These are phyloP conservation scores for Colletes latitarsis DNA, from an alignment of 1,140 invertebrate genomes.

Conservation along the genomic window DNA sequence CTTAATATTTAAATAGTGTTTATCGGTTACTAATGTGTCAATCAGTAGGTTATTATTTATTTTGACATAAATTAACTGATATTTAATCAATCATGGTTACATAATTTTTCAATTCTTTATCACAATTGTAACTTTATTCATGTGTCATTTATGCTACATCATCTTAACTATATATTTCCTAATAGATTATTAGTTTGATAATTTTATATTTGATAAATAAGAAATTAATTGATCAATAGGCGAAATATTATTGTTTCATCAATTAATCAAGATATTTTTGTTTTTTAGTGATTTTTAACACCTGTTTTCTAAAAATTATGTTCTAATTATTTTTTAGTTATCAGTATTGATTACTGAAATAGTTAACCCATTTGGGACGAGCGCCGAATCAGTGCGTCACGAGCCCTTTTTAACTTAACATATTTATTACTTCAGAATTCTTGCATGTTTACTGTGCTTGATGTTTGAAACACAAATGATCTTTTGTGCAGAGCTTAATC, in stretches of 20 bases:
- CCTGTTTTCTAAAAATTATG: not conserved
- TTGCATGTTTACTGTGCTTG: too few relatives aligned
- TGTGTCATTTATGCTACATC: not conserved
- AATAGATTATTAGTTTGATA: not conserved
- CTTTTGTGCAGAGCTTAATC: too few relatives aligned
- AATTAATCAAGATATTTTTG: not conserved
- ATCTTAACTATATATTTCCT: not conserved
- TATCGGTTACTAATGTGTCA: not conserved
- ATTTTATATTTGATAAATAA: conserved; percentile 1
- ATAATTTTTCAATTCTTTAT: not conserved
- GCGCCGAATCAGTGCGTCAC: too few relatives aligned
- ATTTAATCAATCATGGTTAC: not conserved
- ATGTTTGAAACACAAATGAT: too few relatives aligned
- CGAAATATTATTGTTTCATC: not conserved
- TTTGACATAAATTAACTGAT: not conserved
- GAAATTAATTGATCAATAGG: not conserved
- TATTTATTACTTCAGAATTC: too few relatives aligned
- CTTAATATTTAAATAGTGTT: conserved; percentile 1
- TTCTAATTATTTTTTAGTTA: not conserved
- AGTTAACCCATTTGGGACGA: not conserved
- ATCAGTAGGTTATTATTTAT: conserved; percentile 27
- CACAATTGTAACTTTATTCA: not conserved
- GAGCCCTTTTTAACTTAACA: too few relatives aligned
- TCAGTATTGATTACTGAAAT: not conserved
- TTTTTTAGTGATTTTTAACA: not conserved